Evolutionary conservation across 2,888 invertebrate genomes (phyloP).

Genomic region (Cephus spinipes): DNA sequence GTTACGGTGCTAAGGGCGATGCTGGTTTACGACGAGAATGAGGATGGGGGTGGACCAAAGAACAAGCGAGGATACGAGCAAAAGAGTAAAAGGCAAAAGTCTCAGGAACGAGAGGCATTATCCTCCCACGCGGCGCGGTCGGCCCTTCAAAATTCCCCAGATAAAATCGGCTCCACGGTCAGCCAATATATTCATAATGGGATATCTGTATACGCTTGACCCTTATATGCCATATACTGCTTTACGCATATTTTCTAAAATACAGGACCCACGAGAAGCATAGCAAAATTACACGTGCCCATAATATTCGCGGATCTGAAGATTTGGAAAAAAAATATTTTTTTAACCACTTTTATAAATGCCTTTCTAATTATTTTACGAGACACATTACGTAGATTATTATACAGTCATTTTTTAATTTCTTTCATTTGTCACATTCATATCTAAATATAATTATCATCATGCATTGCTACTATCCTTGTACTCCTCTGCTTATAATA

Average conservation of each 20-base stretch:
- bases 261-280: not conserved
- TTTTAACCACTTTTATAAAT: too few relatives aligned
- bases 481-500: not conserved
- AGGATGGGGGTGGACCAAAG: constrained; percentile 23
- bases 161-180: constrained; percentile 54
- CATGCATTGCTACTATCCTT: not conserved
- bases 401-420: not conserved
- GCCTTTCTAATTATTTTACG: not conserved
- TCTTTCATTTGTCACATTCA: not conserved
- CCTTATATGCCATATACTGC: not conserved
- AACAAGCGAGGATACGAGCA: constrained; percentile 20
- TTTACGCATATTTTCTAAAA: not conserved
- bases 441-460: not conserved
- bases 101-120: constrained; percentile 42
- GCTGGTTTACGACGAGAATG: constrained; percentile 11
- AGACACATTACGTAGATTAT: not conserved
- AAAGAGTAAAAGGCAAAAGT: constrained; percentile 38
- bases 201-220: constrained; percentile 6
- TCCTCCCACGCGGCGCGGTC: constrained; percentile 57
- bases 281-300: not conserved
- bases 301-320: too few relatives aligned
- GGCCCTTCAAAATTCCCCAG: constrained; percentile 55
- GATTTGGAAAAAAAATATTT: too few relatives aligned
- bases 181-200: constrained; percentile 59
- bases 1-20: constrained; percentile 12